Evolutionary conservation across 2,888 invertebrate species (phyloP), one percentile per base, ranked within the genome.

Genomic region (Pseudoips prasinana): DNA sequence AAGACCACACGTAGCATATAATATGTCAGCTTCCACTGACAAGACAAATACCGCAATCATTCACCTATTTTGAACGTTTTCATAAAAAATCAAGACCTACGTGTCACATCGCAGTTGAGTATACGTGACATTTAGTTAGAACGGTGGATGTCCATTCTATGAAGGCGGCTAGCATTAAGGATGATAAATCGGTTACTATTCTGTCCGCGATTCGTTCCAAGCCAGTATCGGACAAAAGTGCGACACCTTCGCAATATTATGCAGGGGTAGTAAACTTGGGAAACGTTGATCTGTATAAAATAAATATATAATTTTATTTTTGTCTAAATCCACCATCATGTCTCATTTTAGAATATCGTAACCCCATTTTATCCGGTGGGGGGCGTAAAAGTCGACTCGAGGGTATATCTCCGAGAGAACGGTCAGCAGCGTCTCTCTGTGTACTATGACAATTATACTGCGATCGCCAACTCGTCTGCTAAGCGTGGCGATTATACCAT

Each of bases 161-260:
- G 45, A 78, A 70, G 67, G 63, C 60, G 71, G 64, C 70, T 52
- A 80, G 73, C 73, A 69, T 77, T 86, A 82, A 84, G 83, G 75
- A 87, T 88, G 88, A 88, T 86, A 82, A 84, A 88, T 88, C 81
- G 86, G 60, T 53, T 48, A 46, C 46, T 62, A 69, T 85, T 84
- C 73, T 75, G 72, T 71, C 53, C 64, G 52, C 79, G 64, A 87
- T 88, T 87, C 87, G 87, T 88, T 88, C 88, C 86, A 71, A 67
- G 57, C 71, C 71, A 58, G 62, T 64, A 18, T 64, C 55, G 58
- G 63, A 78, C 74, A 82, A 85, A 84, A 73, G 80, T 73, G 64
- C 68, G 71, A 75, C 78, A 80, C 75, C 79, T 77, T 35, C 24
- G 46, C 31, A 30, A 23, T 33, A 24, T 40, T 44, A 28, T 10